These are phyloP conservation scores for Xestoiulus laeticollis DNA, from an alignment of 2,888 invertebrate species.

Conservation along the genomic window DNA sequence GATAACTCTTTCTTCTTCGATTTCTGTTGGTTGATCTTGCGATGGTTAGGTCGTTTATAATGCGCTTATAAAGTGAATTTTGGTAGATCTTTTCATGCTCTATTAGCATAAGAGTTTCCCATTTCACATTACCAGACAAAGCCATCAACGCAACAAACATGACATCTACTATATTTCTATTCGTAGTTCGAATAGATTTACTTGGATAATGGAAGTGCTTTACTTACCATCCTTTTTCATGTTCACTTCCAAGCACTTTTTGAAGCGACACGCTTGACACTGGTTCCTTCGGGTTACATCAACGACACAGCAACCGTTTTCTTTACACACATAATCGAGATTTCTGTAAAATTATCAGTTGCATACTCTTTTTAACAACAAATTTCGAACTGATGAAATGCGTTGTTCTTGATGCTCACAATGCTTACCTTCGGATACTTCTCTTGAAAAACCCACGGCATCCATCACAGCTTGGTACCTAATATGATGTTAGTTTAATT, in stretches of 20 bases:
- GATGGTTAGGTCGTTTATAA: background rate
- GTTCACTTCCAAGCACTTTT: slow-evolving; percentile 88
- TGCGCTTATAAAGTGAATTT: background rate
- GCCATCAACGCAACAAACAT: background rate
- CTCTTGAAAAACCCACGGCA: slow-evolving; percentile 95
- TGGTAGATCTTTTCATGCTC: background rate
- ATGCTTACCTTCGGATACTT: slow-evolving; percentile 80
- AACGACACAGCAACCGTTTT: slow-evolving; percentile 84
- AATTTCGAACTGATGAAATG: background rate
- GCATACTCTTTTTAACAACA: no score
- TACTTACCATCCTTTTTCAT: slow-evolving; percentile 92
- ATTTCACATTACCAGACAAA: slow-evolving; percentile 13
- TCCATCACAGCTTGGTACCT: slow-evolving; percentile 82
- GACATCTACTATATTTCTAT: background rate
- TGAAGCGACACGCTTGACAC: slow-evolving; percentile 92
- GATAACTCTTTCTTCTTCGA: no score
- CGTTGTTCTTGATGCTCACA: no score
- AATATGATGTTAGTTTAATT: background rate
- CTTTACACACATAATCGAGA: slow-evolving; percentile 91
- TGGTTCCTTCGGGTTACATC: slow-evolving; percentile 92
- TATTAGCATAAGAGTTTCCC: background rate
- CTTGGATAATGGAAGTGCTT: background rate
- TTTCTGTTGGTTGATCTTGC: background rate
- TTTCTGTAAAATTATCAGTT: slow-evolving; percentile 73
- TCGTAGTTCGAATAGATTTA: background rate